Base-by-base conservation (phyloP, 2,113 vertebrate species). In the Enhydra lutris region DNA sequence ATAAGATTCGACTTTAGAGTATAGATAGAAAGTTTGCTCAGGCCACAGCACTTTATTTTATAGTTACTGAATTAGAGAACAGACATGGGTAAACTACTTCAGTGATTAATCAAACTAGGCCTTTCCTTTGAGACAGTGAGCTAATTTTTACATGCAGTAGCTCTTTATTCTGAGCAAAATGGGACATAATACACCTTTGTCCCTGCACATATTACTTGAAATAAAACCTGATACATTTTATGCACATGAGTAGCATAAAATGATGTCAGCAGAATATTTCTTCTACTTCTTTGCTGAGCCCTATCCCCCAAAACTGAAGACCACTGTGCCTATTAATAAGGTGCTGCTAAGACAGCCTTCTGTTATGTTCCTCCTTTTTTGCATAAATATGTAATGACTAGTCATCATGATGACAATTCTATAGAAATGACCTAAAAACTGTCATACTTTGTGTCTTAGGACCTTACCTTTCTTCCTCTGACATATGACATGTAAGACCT, bases 131-230 rank as follows among this genome's bases (percentile, higher is more conserved):
- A 96, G 89, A 79, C 94, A 98, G 88, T 97, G 88, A 98, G 85
- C 45, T 97, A 86, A 42, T 89, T 87, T 97, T 98, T 98, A 83
- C 47, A 95, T 61, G 34, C 94, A 98, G 78, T 94, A 90, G 67
- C 14, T 97, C 79, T 98, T 98, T 97, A 91, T 96, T 90, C 52
- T 78, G 61, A 98, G 82, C 18, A 89, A 97, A 98, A 97, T 78
- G 69, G 13, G 89, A 18, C 84, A 92, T 92, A 98, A 97, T 39
- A 7, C 50, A 98, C 97, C 96, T 97, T 10, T 92, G 59, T 86
- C 6, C 81, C 42, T 91, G 45, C 4, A 39, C 31, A 78, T 61
- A 47, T 65, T 59, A 73, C 26, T 11, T 76, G 50, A 81, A 45
- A 88, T 76, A 76, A 47, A 86, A 39, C 5, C 5, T 34, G 6